Evolutionary conservation across 2,797 vertebrate species (phyloP).

Genomic region (Agapornis canus): DNA sequence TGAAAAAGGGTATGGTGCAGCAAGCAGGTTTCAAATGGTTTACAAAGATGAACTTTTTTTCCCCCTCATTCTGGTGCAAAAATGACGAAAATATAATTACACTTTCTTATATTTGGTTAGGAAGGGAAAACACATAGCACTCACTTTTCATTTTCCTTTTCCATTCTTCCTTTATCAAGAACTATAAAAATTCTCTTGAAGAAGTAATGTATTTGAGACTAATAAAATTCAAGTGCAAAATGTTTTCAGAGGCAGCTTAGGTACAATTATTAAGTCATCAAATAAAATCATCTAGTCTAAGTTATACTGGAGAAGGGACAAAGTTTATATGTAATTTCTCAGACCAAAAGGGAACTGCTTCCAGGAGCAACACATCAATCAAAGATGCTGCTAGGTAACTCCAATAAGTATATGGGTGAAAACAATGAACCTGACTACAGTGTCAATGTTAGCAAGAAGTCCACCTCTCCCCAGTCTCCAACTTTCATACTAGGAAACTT

Average conservation of each 20-base stretch:
- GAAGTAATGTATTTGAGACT: background rate
- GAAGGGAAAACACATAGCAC: background rate
- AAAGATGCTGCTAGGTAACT: background rate
- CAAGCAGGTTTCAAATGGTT: background rate
- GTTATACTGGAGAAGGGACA: background rate
- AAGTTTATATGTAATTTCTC: background rate
- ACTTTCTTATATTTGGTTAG: background rate
- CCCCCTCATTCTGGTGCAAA: background rate
- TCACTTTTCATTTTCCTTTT: background rate
- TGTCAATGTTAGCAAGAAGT: background rate
- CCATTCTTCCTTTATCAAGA: background rate
- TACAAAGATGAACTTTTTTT: background rate
- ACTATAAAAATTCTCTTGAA: background rate
- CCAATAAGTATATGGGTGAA: background rate
- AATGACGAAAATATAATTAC: background rate
- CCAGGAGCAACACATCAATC: background rate
- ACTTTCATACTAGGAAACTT: background rate
- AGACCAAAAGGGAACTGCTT: background rate
- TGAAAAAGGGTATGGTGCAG: background rate
- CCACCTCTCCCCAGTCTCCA: background rate
- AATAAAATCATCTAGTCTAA: background rate
- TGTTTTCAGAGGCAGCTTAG: conserved; percentile 9
- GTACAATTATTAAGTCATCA: conserved; percentile 1
- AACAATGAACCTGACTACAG: background rate
- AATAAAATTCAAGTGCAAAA: conserved; percentile 32